phyloP scores from a whole-genome alignment of 2,888 invertebrate species.

The Philereme transversata region DNA sequence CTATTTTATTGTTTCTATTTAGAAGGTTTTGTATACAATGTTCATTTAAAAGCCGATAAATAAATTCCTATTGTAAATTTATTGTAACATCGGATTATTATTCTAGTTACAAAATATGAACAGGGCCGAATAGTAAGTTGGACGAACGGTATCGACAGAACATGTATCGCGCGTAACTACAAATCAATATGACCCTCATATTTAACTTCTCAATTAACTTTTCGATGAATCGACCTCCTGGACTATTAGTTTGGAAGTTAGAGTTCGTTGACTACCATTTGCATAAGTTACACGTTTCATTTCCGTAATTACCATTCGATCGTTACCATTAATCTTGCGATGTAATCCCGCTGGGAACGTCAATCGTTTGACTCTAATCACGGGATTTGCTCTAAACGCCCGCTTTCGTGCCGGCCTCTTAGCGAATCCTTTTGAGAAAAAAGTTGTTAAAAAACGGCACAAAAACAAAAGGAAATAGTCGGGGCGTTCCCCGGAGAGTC shows the following conservation, averaged over 20 bases:
- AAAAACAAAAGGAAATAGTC: slow-evolving; percentile 80
- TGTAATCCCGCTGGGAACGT: slow-evolving; percentile 64
- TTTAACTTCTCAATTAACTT: slow-evolving; percentile 30
- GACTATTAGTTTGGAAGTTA: slow-evolving; percentile 58
- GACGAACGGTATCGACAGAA: slow-evolving; percentile 3
- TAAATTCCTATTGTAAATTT: too few species aligned
- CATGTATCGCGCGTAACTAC: slow-evolving; percentile 4
- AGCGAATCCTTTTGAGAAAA: slow-evolving; percentile 71
- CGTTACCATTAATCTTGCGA: slow-evolving; percentile 68
- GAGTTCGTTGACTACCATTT: slow-evolving; percentile 60
- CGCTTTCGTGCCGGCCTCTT: slow-evolving; percentile 62
- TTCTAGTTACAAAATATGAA: too few species aligned
- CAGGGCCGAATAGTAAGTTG: neutral
- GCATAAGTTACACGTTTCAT: slow-evolving; percentile 72
- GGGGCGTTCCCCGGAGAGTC: slow-evolving; percentile 75
- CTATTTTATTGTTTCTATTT: too few species aligned
- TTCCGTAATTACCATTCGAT: slow-evolving; percentile 71
- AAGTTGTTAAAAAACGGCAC: slow-evolving; percentile 75
- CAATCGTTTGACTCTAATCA: slow-evolving; percentile 72
- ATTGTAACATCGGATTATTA: too few species aligned
- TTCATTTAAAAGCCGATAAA: too few species aligned
- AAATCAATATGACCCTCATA: slow-evolving; percentile 19
- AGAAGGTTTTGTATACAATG: too few species aligned
- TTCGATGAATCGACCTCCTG: slow-evolving; percentile 45
- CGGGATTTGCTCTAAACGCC: slow-evolving; percentile 68